Base-by-base conservation (phyloP, 2,113 vertebrate genomes). In the Anser brachyrhynchus region DNA sequence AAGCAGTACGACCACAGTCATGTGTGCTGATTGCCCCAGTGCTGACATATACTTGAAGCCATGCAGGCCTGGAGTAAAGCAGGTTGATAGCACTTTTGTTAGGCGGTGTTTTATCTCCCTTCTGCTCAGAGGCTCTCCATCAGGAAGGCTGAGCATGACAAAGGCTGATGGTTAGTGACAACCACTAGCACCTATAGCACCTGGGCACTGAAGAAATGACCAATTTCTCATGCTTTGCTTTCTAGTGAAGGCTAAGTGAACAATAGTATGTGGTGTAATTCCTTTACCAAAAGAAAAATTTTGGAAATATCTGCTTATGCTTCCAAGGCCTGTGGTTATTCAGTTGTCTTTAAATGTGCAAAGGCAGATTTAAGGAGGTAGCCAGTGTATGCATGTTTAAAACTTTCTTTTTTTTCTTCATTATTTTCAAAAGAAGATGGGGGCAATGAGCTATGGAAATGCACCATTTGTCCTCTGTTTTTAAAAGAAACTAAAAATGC, bases 1-100 rank as follows among this genome's bases (percentile, higher is more conserved):
- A 58, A 51, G n/a, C 62, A 67, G 22, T 5, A 39, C 6, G 49
- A 25, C 11, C 0, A 0, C 1, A 2, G 25, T 9, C 22, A 54
- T 33, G 29, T 35, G 37, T 4, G 1, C 9, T 72, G 43, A 69
- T n/a, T 76, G n/a, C 3, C 18, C 31, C 67, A 41, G 25, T 64
- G 33, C 6, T 23, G 49, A 31, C n/a, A 57, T 18, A 8, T 6
- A 18, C 41, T 39, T 51, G 12, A 64, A 70, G 28, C 26, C 31
- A 19, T n/a, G 35, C 22, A 62, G 74, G 64, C 13, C 15, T 26
- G 31, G 10, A 52, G 15, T 29, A 37, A 84, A 73, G 29, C 23
- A 79, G 3, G 10, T 69, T 70, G 74, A 57, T 5, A 51, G 19
- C 35, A 51, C 9, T 70, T 85, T 11, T 43, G 16, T 52, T 74